Evolutionary conservation across 2,797 vertebrate species (phyloP), one percentile per base, ranked within the genome.

Genomic region (Periophthalmus magnuspinnatus): DNA sequence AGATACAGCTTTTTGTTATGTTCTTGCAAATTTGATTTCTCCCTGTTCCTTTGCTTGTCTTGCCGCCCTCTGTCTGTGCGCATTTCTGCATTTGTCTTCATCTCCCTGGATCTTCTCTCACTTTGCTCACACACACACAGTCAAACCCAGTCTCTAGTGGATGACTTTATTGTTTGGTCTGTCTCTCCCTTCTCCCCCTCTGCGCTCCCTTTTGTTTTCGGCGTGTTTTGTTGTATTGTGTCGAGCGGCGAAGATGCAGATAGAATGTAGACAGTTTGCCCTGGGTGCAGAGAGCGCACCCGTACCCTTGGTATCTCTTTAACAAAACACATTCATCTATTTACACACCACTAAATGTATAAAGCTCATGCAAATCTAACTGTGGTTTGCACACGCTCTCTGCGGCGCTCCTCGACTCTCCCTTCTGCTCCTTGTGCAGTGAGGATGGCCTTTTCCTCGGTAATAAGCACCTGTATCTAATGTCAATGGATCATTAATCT

Each of bases 11-110:
- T 94, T 94, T 93, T 93, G 91, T 94, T 93, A 91, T 93, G 91
- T 94, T 92, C 91, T 91, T 93, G 93, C 85, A 92, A 93, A 93
- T 93, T 91, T 92, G 91, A 93, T 94, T 93, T 92, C 90, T 93
- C 91, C 85, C 89, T 89, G 87, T 90, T 88, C 89, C 85, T 91
- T 88, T 88, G 77, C 78, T 90, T 87, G 83, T 86, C 85, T 88
- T 79, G 84, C 82, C 84, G 74, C 89, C 88, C 86, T 88, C 86
- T 83, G 81, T 85, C 80, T 87, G 81, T 78, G 80, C 84, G 80
- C 72, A 75, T 88, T 82, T 90, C 88, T 92, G 88, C 88, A 86
- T 92, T 89, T 89, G 87, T 90, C 90, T 92, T 90, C 87, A 88
- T 92, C 84, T 90, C 87, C 87, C 84, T 83, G 74, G 64, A 89